Evolutionary conservation across 2,113 vertebrate species (phyloP), one percentile per base, ranked within the genome.

Genomic region (Sorex araneus): DNA sequence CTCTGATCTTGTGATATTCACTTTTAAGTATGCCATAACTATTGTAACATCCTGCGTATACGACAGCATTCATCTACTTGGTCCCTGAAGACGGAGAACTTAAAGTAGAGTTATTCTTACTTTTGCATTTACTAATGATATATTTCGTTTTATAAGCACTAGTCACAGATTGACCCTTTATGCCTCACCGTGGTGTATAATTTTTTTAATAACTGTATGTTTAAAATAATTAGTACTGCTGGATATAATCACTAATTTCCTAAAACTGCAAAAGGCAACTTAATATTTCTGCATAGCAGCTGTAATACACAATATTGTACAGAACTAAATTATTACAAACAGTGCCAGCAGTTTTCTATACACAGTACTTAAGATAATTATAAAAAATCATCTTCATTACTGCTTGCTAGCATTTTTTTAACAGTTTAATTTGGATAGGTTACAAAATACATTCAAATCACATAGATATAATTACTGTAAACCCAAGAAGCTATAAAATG

Each of bases 371-470:
- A 97, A 94, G 97, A 97, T 98, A 98, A 98, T 98, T 97, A 98
- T 97, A 97, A 98, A 98, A 98, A 98, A 98, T 97, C 95, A 97
- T 98, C 97, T 98, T 98, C 97, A 98, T 98, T 98, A 98, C 95
- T 91, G 95, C 87, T 93, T 95, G 95, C 92, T 97, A 97, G 93
- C 95, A 97, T 97, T 97, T 97, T 97, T 98, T 97, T 96, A 98
- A 97, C 96, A 97, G 96, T 98, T 98, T 98, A 97, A 98, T 98
- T 98, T 98, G 97, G 97, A 97, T 97, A 97, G 96, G 96, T 97
- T 98, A 98, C 96, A 98, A 97, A 97, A 97, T 96, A 97, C 92
- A 96, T 97, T 97, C 95, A 97, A 98, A 98, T 97, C 96, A 97
- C 96, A 97, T 57, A 97, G 97, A 97, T 97, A 98, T 96, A 98